phyloP scores from a whole-genome alignment of 2,113 vertebrate genomes.

The Sigmodon hispidus region DNA sequence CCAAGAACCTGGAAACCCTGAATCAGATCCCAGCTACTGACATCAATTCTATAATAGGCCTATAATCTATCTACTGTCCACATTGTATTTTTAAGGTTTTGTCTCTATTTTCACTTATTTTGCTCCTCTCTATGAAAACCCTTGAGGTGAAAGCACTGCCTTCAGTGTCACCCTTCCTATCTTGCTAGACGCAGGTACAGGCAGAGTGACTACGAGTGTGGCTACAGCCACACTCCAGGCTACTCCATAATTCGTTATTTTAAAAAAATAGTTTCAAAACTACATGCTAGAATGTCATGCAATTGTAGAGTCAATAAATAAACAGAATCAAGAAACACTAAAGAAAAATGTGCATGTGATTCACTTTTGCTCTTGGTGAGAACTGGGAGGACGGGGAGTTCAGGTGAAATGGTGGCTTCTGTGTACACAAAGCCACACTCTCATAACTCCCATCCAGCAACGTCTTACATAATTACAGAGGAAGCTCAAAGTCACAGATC shows the following conservation, averaged over 20 bases:
- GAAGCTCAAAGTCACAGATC: constrained; percentile 47
- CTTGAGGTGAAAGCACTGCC: not conserved
- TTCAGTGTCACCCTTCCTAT: not conserved
- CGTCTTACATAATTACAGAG: not conserved
- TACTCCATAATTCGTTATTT: not conserved
- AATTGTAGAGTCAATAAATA: not conserved
- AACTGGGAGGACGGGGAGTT: not conserved
- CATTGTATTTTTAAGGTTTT: not conserved
- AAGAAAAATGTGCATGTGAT: not conserved
- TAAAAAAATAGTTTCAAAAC: not conserved
- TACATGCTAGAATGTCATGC: not conserved
- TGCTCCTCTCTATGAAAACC: not conserved
- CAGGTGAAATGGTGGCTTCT: not conserved
- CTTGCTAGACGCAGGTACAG: not conserved
- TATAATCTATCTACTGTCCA: not conserved
- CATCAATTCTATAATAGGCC: not conserved
- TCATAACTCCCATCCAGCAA: constrained; percentile 4
- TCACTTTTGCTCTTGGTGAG: not conserved
- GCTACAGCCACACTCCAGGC: not conserved
- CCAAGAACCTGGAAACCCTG: not conserved
- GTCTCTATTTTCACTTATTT: not conserved
- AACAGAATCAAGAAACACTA: not conserved
- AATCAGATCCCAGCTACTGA: not conserved
- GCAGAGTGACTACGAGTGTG: not conserved
- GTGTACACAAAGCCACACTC: no score